A percentile compares a stretch with the other conserved stretches of the same genome.
phyloP scores from a whole-genome alignment of 2,888 invertebrate species.

The Reticulitermes lucifugus region DNA sequence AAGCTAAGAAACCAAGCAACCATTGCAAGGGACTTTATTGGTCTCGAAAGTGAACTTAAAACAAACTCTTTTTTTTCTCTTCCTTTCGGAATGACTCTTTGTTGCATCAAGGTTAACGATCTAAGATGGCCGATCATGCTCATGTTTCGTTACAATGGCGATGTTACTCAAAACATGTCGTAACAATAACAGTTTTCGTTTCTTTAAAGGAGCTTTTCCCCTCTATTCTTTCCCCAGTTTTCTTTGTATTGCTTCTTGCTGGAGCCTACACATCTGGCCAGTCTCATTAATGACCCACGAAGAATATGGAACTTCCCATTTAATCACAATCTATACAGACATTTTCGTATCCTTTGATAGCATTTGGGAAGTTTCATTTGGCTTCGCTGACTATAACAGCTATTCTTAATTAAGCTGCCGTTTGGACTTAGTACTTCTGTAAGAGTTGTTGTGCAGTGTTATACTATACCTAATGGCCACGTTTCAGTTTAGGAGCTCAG shows the following conservation, averaged over 20 bases:
- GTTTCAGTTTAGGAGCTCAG: too few relatives aligned
- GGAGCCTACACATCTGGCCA: not conserved
- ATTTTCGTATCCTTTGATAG: slow-evolving; percentile 7
- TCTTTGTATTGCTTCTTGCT: not conserved
- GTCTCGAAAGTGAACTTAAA: not conserved
- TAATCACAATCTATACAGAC: not conserved
- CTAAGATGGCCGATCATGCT: slow-evolving; percentile 15
- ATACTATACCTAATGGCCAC: not conserved
- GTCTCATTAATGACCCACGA: not conserved
- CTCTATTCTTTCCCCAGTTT: not conserved
- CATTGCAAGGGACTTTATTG: not conserved
- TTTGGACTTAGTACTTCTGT: too few relatives aligned
- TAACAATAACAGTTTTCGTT: slow-evolving; percentile 34
- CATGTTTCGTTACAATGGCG: not conserved
- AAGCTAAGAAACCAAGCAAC: not conserved
- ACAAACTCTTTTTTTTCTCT: not conserved
- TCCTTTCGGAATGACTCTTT: not conserved
- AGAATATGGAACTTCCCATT: slow-evolving; percentile 15
- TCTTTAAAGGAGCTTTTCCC: not conserved
- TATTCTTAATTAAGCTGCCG: slow-evolving; percentile 1
- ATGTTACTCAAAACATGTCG: slow-evolving; percentile 3
- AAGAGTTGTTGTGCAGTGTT: too few relatives aligned
- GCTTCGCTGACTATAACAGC: not conserved
- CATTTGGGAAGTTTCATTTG: not conserved
- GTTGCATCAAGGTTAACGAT: not conserved